These are phyloP conservation scores for Nomada lathburiana DNA, from an alignment of 2,888 invertebrate species.

Conservation along the genomic window DNA sequence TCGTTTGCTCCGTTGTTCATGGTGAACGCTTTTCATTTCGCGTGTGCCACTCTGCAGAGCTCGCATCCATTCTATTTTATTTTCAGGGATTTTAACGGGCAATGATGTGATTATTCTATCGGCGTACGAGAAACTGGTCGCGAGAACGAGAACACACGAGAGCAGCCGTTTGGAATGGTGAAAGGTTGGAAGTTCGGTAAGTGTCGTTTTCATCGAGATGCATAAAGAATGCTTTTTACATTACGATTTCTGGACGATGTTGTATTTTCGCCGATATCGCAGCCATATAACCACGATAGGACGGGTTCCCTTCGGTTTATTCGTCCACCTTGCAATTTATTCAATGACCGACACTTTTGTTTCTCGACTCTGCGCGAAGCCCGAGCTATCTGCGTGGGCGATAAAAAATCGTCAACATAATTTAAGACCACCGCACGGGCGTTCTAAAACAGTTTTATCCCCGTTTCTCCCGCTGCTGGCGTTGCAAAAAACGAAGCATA, in stretches of 20 bases:
- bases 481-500: no score
- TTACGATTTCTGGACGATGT: not conserved
- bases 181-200: not conserved
- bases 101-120: not conserved
- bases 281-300: not conserved
- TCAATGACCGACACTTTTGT: slow-evolving; percentile 41
- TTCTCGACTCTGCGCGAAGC: not conserved
- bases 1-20: not conserved
- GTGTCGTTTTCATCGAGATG: slow-evolving; percentile 4
- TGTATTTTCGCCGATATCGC: not conserved
- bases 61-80: slow-evolving; percentile 17
- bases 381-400: no score
- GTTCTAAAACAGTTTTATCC: no score
- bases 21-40: slow-evolving; percentile 21
- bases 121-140: not conserved
- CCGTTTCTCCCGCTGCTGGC: no score
- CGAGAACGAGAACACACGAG: not conserved
- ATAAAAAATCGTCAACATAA: no score
- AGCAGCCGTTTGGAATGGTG: no score
- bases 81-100: slow-evolving; percentile 10
- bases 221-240: not conserved
- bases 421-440: no score
- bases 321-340: slow-evolving; percentile 42
- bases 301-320: not conserved
- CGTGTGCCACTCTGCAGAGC: not conserved